phyloP scores from a whole-genome alignment of 53 echinoderm and acorn worm genomes.

The Pentamera pediparva region DNA sequence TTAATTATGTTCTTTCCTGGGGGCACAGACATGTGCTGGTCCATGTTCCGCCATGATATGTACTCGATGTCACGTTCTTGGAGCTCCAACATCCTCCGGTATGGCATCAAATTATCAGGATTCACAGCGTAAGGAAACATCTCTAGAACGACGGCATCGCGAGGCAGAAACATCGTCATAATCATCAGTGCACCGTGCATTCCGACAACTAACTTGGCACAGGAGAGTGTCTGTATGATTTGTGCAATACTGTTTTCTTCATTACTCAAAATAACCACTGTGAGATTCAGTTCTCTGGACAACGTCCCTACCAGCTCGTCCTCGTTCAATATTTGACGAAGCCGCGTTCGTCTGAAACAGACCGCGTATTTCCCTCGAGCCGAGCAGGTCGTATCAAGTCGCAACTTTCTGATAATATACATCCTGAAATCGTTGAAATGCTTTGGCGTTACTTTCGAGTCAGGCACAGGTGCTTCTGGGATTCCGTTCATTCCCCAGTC shows the following conservation, averaged over 20 bases:
- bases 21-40: neutral
- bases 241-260: neutral
- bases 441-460: neutral
- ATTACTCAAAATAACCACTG: neutral
- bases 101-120: neutral
- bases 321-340: neutral
- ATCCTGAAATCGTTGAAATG: neutral
- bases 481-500: neutral
- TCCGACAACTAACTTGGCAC: neutral
- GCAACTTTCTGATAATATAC: neutral
- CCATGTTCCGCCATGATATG: neutral
- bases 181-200: conserved; percentile 9
- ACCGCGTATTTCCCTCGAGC: neutral
- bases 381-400: neutral
- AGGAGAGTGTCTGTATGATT: conserved; percentile 2
- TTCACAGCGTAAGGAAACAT: conserved; percentile 21
- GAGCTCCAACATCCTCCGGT: neutral
- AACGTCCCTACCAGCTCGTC: neutral
- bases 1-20: too few species aligned
- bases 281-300: neutral
- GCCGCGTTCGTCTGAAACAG: neutral
- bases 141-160: neutral
- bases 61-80: neutral
- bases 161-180: neutral
- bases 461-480: neutral